Conservation (phyloP, 2,888 invertebrate species). For the Pantelozetes paolii region DNA sequence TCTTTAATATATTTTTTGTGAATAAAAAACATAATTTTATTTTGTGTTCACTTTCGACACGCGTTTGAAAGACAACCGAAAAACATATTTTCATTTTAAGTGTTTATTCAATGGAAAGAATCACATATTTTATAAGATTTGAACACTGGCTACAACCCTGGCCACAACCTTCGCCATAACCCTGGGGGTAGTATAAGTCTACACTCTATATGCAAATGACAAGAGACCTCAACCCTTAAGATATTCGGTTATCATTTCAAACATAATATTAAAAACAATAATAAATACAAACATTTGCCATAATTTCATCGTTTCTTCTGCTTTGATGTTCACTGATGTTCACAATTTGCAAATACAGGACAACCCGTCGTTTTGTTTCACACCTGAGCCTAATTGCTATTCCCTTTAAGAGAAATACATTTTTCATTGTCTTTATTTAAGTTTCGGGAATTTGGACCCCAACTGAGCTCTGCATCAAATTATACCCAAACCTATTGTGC, state of each 20-base stretch:
- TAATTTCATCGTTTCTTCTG: conserved; percentile 15
- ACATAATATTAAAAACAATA: too few relatives aligned
- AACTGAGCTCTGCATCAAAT: conserved; percentile 23
- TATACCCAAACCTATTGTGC: conserved; percentile 20
- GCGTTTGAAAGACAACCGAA: background rate
- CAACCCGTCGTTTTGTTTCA: conserved; percentile 32
- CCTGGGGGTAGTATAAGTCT: background rate
- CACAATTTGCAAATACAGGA: conserved; percentile 10
- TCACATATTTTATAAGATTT: conserved; percentile 14
- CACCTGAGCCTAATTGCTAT: too few relatives aligned
- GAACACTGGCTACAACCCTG: too few relatives aligned
- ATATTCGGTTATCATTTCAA: background rate
- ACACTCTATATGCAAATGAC: conserved; percentile 13
- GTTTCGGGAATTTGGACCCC: conserved; percentile 1
- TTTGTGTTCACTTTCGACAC: background rate
- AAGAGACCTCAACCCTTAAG: conserved; percentile 18
- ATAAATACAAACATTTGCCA: background rate
- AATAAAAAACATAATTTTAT: background rate
- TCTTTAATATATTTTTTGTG: background rate
- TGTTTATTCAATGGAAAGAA: background rate
- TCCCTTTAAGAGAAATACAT: conserved; percentile 23
- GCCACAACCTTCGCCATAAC: background rate
- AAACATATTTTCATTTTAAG: conserved; percentile 23
- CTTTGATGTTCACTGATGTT: conserved; percentile 18
- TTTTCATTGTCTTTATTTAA: conserved; percentile 20